Evolutionary conservation across 2,888 invertebrate genomes (phyloP).

Genomic region (Apodemia duryi): DNA sequence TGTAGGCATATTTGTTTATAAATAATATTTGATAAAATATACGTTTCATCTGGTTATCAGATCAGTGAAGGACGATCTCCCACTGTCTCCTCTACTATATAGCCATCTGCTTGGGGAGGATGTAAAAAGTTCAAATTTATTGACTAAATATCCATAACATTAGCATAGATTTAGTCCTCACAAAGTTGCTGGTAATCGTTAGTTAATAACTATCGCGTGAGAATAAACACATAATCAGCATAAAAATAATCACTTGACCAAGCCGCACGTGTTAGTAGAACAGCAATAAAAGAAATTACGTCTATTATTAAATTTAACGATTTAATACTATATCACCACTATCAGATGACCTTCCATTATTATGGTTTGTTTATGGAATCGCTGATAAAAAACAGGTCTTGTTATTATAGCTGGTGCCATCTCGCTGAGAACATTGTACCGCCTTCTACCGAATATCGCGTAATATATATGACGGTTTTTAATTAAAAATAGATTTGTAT

Average conservation of each 20-base stretch:
- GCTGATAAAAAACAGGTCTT: slow-evolving; percentile 43
- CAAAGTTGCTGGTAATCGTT: neutral
- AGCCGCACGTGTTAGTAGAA: slow-evolving; percentile 62
- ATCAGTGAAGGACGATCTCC: too few relatives aligned
- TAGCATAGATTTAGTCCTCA: neutral
- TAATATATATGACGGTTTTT: slow-evolving; percentile 77
- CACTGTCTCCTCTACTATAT: too few relatives aligned
- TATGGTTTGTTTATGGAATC: slow-evolving; percentile 35
- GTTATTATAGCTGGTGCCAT: slow-evolving; percentile 44
- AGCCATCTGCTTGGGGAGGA: too few relatives aligned
- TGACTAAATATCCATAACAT: too few relatives aligned
- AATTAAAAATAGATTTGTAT: slow-evolving; percentile 75
- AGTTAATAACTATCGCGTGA: slow-evolving; percentile 61
- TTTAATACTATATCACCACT: slow-evolving; percentile 69
- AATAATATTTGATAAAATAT: too few relatives aligned
- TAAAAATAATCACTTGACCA: slow-evolving; percentile 64
- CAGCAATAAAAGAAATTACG: slow-evolving; percentile 73
- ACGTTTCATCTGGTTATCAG: too few relatives aligned
- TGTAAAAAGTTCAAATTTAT: too few relatives aligned
- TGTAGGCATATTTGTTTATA: too few relatives aligned
- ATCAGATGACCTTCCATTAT: slow-evolving; percentile 44
- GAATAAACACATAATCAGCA: slow-evolving; percentile 68
- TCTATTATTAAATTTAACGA: slow-evolving; percentile 78
- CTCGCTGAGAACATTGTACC: slow-evolving; percentile 55
- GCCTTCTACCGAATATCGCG: slow-evolving; percentile 72